Evolutionary conservation across 2,797 vertebrate species (phyloP), one percentile per base, ranked within the genome.

Genomic region (Melanotaenia nigrans): DNA sequence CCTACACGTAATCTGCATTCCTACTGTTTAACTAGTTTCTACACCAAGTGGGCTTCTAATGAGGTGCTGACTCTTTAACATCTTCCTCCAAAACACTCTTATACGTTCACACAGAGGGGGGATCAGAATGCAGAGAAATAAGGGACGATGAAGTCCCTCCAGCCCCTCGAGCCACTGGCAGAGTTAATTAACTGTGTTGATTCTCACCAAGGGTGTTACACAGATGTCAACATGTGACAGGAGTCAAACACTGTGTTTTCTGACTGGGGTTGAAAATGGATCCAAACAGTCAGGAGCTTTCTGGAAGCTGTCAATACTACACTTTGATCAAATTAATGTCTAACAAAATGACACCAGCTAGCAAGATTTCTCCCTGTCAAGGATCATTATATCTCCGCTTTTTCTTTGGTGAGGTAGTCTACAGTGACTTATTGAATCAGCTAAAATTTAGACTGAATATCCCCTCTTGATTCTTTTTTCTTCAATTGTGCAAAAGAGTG

Each of bases 181-280:
- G 68, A 83, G 80, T 91, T 90, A 87, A 91, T 92, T 87, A 89
- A 84, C 63, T n/a, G 66, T 32, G 75, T 85, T 75, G 33, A 86
- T 78, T 82, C 84, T 80, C 84, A 72, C 74, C 38, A 8, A 32
- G 55, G 81, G 82, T 82, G 81, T 77, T 82, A 49, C 42, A 13
- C 57, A 65, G 70, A 84, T n/a, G 51, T 83, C 53, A 68, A n/a
- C 64, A 25, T 51, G 61, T 81, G 82, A 87, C 85, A 71, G 74
- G 30, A 78, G 79, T 71, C 69, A 79, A 77, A 82, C 79, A 65
- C 30, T 9, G 30, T 45, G 68, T 35, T 54, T 62, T 64, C 61
- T 69, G 56, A 35, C 59, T 72, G 73, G 40, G 22, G 78, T 76
- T 78, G 10, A 70, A 55, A 71, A 49, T 4, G 14, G 32, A 65